Evolutionary conservation across 1,140 invertebrate genomes (phyloP).

Genomic region (Antheraea pernyi): DNA sequence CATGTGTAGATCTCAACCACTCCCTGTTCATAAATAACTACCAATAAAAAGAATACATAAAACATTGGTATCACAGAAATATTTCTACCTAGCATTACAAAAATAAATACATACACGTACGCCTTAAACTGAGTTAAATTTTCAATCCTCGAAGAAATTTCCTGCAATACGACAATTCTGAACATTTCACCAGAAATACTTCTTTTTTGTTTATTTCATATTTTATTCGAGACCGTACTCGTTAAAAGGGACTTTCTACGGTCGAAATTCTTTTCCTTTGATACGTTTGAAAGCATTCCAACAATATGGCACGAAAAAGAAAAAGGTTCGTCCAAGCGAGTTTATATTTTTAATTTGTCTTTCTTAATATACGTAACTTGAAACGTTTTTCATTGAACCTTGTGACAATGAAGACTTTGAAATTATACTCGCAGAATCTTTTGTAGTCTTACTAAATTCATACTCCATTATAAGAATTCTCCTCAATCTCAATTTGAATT

Average conservation of each 20-base stretch:
- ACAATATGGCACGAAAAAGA: slow-evolving; percentile 1
- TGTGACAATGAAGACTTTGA: background rate
- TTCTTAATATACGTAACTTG: background rate
- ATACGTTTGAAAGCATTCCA: slow-evolving; percentile 10
- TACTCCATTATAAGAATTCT: too few species aligned
- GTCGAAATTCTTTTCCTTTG: slow-evolving; percentile 2
- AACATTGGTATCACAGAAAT: background rate
- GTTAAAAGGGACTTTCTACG: background rate
- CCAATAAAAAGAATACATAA: background rate
- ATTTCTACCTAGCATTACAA: background rate
- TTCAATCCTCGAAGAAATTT: background rate
- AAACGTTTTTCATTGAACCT: background rate
- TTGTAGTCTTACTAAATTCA: too few species aligned
- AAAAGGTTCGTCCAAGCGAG: background rate
- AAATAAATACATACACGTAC: background rate
- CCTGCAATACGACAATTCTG: background rate
- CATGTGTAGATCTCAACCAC: too few species aligned
- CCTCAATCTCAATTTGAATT: too few species aligned
- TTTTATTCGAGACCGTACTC: background rate
- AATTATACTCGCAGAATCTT: too few species aligned
- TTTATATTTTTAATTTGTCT: background rate
- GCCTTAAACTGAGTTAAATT: background rate
- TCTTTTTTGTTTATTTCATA: slow-evolving; percentile 3
- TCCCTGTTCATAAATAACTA: too few species aligned
- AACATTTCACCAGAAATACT: slow-evolving; percentile 1